phyloP scores from a whole-genome alignment of 2,888 invertebrate species.

The Helleia helle region DNA sequence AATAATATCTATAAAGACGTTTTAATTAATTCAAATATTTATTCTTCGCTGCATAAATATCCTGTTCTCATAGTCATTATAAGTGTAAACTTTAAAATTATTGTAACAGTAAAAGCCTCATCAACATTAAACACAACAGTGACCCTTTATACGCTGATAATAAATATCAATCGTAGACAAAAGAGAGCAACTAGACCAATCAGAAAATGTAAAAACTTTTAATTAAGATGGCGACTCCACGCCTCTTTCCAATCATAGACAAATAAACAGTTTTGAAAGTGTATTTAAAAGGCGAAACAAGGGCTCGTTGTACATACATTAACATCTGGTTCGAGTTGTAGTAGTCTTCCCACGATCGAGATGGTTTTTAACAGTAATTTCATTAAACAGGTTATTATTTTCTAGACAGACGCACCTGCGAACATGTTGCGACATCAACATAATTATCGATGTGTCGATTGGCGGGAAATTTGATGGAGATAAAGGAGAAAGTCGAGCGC shows the following conservation, averaged over 20 bases:
- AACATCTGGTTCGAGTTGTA: slow-evolving; percentile 35
- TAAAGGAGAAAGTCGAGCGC: background rate
- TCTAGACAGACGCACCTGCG: slow-evolving; percentile 1
- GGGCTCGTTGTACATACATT: slow-evolving; percentile 30
- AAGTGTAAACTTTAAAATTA: too few relatives aligned
- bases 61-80: too few relatives aligned
- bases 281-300: slow-evolving; percentile 19
- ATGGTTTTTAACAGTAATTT: slow-evolving; percentile 6
- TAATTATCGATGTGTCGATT: background rate
- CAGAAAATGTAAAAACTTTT: too few relatives aligned
- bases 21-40: too few relatives aligned
- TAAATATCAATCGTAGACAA: too few relatives aligned
- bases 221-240: slow-evolving; percentile 14
- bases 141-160: too few relatives aligned
- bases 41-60: too few relatives aligned
- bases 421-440: background rate
- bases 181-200: too few relatives aligned
- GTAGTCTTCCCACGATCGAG: slow-evolving; percentile 9
- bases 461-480: background rate
- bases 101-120: too few relatives aligned
- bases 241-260: background rate
- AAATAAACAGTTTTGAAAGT: background rate
- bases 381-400: slow-evolving; percentile 7
- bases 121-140: too few relatives aligned
- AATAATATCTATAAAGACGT: too few relatives aligned